phyloP scores from a whole-genome alignment of 2,797 vertebrate genomes.

The Petrocephalus sullivani region DNA sequence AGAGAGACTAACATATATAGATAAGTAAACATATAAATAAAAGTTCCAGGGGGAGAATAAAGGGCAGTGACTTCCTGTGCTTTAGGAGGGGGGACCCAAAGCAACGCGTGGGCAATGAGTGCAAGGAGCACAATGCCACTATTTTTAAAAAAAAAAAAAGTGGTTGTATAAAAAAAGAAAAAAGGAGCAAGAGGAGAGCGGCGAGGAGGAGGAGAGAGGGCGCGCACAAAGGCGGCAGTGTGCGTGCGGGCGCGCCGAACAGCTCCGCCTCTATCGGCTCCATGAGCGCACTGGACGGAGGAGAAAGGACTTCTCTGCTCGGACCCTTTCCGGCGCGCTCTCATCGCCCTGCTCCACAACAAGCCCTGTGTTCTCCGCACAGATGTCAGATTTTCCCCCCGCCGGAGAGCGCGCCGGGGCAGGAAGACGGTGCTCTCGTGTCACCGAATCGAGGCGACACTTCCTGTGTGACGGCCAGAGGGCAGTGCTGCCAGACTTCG shows the following conservation, averaged over 20 bases:
- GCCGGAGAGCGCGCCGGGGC: slow-evolving; percentile 19
- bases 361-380: slow-evolving; percentile 32
- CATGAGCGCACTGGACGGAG: slow-evolving; percentile 30
- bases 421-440: slow-evolving; percentile 42
- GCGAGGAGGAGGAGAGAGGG: slow-evolving; percentile 36
- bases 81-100: not conserved
- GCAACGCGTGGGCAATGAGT: not conserved
- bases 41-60: not conserved
- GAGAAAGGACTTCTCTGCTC: slow-evolving; percentile 8
- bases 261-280: slow-evolving; percentile 44
- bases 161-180: slow-evolving; percentile 1
- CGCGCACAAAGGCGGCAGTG: slow-evolving; percentile 49
- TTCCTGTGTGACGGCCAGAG: not conserved
- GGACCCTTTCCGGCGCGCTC: slow-evolving; percentile 24
- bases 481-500: not conserved
- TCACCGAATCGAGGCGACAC: slow-evolving; percentile 28
- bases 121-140: slow-evolving; percentile 20
- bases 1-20: slow-evolving; percentile 23
- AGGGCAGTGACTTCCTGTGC: not conserved
- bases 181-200: slow-evolving; percentile 27
- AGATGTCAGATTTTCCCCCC: slow-evolving; percentile 31
- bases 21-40: slow-evolving; percentile 23
- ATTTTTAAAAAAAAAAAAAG: slow-evolving; percentile 16
- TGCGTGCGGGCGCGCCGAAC: slow-evolving; percentile 46
- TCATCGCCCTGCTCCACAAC: slow-evolving; percentile 30